Percentiles rank a stretch among this genome's conserved stretches.
Conservation (phyloP, 92 coral and sea anemone species). For the Plumapathes pennacea region DNA sequence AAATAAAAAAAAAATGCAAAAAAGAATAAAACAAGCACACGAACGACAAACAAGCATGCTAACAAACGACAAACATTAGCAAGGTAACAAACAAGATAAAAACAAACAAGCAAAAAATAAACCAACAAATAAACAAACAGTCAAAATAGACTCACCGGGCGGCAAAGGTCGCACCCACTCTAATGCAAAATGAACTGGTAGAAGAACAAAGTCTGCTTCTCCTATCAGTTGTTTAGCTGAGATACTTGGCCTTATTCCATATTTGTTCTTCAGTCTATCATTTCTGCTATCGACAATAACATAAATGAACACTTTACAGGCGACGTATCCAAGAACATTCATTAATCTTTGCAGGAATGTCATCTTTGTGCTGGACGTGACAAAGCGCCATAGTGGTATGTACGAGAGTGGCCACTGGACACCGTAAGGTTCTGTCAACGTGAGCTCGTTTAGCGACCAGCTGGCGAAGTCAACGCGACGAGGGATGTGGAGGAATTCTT, state of each 20-base stretch:
- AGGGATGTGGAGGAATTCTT: constrained; percentile 16
- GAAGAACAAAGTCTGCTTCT: constrained; percentile 29
- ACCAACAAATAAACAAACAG: too few relatives aligned
- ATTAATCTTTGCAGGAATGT: constrained; percentile 5
- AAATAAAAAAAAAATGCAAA: too few relatives aligned
- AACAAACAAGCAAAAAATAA: too few relatives aligned
- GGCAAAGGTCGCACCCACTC: constrained; percentile 43
- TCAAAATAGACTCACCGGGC: constrained; percentile 32
- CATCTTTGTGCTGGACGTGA: not conserved
- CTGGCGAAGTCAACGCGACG: constrained; percentile 10
- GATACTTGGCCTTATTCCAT: constrained; percentile 15
- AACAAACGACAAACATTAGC: too few relatives aligned
- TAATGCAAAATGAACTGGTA: constrained; percentile 39
- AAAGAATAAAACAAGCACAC: too few relatives aligned
- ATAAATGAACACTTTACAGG: not conserved
- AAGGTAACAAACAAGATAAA: too few relatives aligned
- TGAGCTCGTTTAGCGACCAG: constrained; percentile 13
- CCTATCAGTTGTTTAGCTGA: constrained; percentile 7
- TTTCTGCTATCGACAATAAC: not conserved
- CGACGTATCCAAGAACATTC: not conserved
- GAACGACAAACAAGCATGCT: too few relatives aligned
- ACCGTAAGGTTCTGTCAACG: constrained; percentile 13
- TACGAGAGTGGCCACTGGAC: constrained; percentile 20
- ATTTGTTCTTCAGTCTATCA: constrained; percentile 1
- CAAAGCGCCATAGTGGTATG: constrained; percentile 5